Conservation (phyloP, 2,888 invertebrate genomes). For the Penaeus monodon region DNA sequence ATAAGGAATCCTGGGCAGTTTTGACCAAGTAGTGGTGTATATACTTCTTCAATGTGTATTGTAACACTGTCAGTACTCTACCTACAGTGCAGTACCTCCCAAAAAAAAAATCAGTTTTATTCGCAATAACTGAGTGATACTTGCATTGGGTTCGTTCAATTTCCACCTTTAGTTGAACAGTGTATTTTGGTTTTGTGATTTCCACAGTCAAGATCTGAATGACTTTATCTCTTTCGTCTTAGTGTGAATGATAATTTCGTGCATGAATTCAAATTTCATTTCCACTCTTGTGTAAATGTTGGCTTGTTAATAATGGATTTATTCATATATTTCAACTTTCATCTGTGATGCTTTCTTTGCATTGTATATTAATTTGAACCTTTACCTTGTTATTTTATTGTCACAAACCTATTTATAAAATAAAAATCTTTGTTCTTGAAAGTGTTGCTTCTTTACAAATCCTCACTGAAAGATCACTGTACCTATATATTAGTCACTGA, state of each 20-base stretch:
- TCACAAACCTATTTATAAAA: constrained; percentile 57
- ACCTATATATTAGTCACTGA: no score
- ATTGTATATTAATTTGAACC: constrained; percentile 51
- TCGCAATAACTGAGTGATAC: constrained; percentile 1
- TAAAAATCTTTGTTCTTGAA: constrained; percentile 46
- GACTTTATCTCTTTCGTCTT: not conserved
- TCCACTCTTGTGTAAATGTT: constrained; percentile 9
- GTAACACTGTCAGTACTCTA: constrained; percentile 39
- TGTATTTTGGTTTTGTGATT: constrained; percentile 16
- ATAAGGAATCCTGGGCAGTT: constrained; percentile 51
- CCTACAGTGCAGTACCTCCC: constrained; percentile 27
- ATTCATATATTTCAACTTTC: constrained; percentile 34
- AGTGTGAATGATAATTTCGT: constrained; percentile 27
- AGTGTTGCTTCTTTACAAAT: no score
- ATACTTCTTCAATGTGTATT: constrained; percentile 43
- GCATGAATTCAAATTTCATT: constrained; percentile 3
- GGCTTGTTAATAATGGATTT: constrained; percentile 31
- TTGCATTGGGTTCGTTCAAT: not conserved
- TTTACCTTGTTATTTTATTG: constrained; percentile 48
- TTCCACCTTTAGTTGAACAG: constrained; percentile 19
- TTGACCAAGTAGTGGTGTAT: constrained; percentile 55
- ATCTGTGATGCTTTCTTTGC: constrained; percentile 54
- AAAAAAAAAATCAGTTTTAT: not conserved
- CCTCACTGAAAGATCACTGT: no score
- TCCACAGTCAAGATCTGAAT: not conserved